Percentiles rank a stretch among this genome's conserved stretches.
Conservation (phyloP, 2,888 invertebrate genomes). For the Eristalis pertinax region DNA sequence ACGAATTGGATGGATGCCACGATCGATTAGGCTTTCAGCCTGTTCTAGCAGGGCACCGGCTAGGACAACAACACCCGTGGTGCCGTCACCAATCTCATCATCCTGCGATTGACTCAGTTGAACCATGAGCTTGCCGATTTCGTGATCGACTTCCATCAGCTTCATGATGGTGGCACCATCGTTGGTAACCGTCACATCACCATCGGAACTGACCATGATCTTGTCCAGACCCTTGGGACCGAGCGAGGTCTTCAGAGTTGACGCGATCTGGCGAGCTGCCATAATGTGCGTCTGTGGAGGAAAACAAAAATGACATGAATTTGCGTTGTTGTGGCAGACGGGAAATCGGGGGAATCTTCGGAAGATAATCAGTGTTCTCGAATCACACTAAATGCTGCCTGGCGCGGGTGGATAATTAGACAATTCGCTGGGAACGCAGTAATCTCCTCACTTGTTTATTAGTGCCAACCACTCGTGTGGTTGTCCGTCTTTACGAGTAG, state of each 20-base stretch:
- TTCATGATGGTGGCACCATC: constrained; percentile 99
- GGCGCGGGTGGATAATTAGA: too few relatives aligned
- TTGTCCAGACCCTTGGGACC: constrained; percentile 99
- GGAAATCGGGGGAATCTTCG: background rate
- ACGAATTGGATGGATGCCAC: constrained; percentile 99
- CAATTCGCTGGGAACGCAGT: too few relatives aligned
- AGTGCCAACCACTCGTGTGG: too few relatives aligned
- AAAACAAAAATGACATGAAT: background rate
- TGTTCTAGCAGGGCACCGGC: constrained; percentile 95
- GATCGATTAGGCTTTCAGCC: constrained; percentile 94
- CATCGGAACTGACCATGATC: constrained; percentile 98
- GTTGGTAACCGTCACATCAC: constrained; percentile 98
- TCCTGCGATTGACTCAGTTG: constrained; percentile 99
- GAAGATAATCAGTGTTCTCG: too few relatives aligned
- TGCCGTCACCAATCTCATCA: constrained; percentile 99
- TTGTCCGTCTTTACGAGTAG: too few relatives aligned
- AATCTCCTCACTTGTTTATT: too few relatives aligned
- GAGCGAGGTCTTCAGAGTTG: constrained; percentile 94
- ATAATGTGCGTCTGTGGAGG: constrained; percentile 95
- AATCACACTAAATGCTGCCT: too few relatives aligned
- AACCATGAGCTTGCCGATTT: constrained; percentile 98
- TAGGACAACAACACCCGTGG: constrained; percentile 96
- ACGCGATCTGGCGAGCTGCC: constrained; percentile 96
- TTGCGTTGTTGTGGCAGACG: background rate
- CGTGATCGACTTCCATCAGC: constrained; percentile 99